Evolutionary conservation across 1,140 invertebrate species (phyloP).

Genomic region (Thalassaphorura encarpata): DNA sequence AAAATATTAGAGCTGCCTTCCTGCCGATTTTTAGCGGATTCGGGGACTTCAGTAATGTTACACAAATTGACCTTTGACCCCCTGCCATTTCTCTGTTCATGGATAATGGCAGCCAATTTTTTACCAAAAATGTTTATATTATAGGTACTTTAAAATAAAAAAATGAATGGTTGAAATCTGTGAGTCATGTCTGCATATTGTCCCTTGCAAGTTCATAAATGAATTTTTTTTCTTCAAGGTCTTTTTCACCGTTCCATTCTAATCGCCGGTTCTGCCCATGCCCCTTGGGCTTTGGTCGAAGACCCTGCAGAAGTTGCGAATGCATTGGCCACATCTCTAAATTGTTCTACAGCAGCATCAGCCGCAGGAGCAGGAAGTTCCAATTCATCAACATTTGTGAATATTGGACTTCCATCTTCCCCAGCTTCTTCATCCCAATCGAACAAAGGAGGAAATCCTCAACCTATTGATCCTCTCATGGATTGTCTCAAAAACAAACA

Average conservation of each 20-base stretch:
- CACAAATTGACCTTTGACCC: no score
- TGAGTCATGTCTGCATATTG: not conserved
- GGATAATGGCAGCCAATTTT: no score
- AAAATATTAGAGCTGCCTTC: not conserved
- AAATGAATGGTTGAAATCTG: no score
- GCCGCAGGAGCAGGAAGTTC: conserved; percentile 53
- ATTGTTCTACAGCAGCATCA: conserved; percentile 73
- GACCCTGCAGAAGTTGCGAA: conserved; percentile 77
- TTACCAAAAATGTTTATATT: no score
- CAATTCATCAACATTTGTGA: not conserved
- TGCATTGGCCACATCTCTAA: conserved; percentile 69
- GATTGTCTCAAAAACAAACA: conserved; percentile 32
- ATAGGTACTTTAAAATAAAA: no score
- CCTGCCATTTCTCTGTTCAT: no score
- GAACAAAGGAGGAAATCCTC: conserved; percentile 15
- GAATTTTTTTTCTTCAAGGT: no score
- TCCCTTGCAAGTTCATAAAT: conserved; percentile 15
- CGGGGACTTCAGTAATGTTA: no score
- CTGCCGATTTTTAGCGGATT: not conserved
- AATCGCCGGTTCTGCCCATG: conserved; percentile 83
- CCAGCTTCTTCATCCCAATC: conserved; percentile 48
- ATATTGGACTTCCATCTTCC: conserved; percentile 29
- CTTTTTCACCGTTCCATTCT: conserved; percentile 83
- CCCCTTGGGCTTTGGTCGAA: conserved; percentile 85
- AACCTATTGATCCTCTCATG: conserved; percentile 22